phyloP scores from a whole-genome alignment of 2,888 invertebrate genomes.

The Anoncus sp. region DNA sequence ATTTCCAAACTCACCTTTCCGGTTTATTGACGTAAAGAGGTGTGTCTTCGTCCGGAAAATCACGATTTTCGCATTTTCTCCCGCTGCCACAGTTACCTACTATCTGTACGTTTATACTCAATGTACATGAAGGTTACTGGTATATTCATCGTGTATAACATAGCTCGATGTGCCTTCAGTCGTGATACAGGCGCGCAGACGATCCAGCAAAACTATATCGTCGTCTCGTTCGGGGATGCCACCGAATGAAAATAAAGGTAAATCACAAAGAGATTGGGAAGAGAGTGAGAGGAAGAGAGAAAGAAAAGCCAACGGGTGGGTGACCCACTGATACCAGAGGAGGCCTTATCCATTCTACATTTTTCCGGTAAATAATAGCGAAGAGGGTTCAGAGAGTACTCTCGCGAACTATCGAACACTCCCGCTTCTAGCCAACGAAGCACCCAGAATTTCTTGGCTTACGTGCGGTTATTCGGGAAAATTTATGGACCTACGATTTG shows the following conservation, averaged over 20 bases:
- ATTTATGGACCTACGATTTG: slow-evolving; percentile 75
- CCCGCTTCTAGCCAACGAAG: slow-evolving; percentile 16
- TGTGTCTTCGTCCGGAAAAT: slow-evolving; percentile 36
- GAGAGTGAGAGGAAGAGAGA: slow-evolving; percentile 28
- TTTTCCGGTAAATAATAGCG: slow-evolving; percentile 63
- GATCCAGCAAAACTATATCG: slow-evolving; percentile 37
- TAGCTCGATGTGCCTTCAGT: slow-evolving; percentile 24
- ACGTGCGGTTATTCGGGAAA: slow-evolving; percentile 73
- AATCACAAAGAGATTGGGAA: slow-evolving; percentile 51
- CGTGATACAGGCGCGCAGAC: slow-evolving; percentile 29
- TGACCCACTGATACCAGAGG: slow-evolving; percentile 53
- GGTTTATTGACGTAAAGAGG: slow-evolving; percentile 33
- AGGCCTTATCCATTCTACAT: slow-evolving; percentile 57
- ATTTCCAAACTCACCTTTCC: neutral
- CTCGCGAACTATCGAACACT: slow-evolving; percentile 40
- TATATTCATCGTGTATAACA: neutral
- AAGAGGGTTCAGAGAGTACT: slow-evolving; percentile 22
- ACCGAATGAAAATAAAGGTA: slow-evolving; percentile 56
- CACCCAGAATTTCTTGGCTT: slow-evolving; percentile 72
- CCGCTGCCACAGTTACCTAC: neutral
- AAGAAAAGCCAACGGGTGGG: slow-evolving; percentile 36
- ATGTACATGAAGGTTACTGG: slow-evolving; percentile 6
- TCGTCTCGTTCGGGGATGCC: slow-evolving; percentile 36
- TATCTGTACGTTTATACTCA: neutral
- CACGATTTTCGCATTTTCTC: slow-evolving; percentile 33